A percentile compares a stretch with the other conserved stretches of the same genome.
These are phyloP conservation scores for Lypha dubia DNA, from an alignment of 2,888 invertebrate genomes.

Conservation along the genomic window DNA sequence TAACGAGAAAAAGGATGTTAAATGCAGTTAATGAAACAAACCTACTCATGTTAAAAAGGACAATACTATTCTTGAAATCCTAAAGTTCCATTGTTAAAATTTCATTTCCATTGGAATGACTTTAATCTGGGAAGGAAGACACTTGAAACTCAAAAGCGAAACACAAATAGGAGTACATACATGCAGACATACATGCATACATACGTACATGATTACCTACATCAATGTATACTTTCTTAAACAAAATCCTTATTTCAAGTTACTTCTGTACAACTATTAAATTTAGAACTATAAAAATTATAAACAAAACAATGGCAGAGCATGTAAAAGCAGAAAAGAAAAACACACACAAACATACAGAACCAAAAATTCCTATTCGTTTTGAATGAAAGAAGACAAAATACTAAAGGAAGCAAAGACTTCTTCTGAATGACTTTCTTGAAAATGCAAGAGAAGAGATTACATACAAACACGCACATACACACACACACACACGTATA, in stretches of 20 bases:
- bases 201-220: not conserved
- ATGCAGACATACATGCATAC: too few species aligned
- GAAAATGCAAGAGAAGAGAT: conserved; percentile 6
- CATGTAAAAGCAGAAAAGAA: not conserved
- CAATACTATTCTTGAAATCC: conserved; percentile 54
- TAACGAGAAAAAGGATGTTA: conserved; percentile 63
- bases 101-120: conserved; percentile 45
- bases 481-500: not conserved
- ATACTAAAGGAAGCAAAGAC: conserved; percentile 5
- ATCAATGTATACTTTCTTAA: not conserved
- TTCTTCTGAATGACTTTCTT: conserved; percentile 56
- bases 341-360: too few species aligned
- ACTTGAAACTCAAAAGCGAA: conserved; percentile 54
- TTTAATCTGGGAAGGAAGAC: conserved; percentile 21
- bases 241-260: conserved; percentile 46
- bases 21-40: conserved; percentile 54
- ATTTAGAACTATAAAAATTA: conserved; percentile 63
- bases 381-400: conserved; percentile 39
- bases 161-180: not conserved
- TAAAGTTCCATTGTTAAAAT: conserved; percentile 51
- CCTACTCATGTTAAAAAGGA: conserved; percentile 44
- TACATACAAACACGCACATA: too few species aligned
- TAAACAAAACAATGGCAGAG: conserved; percentile 34
- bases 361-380: conserved; percentile 3
- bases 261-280: not conserved